phyloP scores from a whole-genome alignment of 2,888 invertebrate genomes.

The Hetaerina titia region DNA sequence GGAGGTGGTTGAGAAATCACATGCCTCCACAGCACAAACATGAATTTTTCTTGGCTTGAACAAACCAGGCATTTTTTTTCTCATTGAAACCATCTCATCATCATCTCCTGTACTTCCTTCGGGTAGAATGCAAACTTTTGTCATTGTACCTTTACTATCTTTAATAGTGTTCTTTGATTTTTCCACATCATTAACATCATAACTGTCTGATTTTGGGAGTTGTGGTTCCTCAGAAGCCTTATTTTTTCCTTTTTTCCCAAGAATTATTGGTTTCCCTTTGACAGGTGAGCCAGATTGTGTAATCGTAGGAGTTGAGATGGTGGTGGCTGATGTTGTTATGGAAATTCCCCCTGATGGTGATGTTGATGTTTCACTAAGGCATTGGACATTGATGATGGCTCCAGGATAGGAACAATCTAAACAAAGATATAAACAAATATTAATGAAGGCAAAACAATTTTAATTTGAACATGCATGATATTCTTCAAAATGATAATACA shows the following conservation, averaged over 20 bases:
- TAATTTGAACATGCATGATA: too few species aligned
- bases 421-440: not conserved
- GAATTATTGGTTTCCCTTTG: constrained; percentile 30
- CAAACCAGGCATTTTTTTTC: constrained; percentile 47
- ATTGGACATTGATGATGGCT: not conserved
- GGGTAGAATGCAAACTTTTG: not conserved
- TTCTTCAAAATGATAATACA: too few species aligned
- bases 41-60: constrained; percentile 71
- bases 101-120: constrained; percentile 30
- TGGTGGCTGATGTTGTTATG: not conserved
- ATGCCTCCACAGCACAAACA: constrained; percentile 73
- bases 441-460: not conserved
- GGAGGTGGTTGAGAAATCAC: constrained; percentile 73
- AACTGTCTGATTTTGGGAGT: not conserved
- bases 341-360: not conserved
- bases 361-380: not conserved
- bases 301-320: not conserved
- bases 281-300: not conserved
- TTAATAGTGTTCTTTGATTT: constrained; percentile 5
- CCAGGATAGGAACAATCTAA: constrained; percentile 11
- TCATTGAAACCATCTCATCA: constrained; percentile 34
- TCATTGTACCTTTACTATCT: not conserved
- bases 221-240: not conserved
- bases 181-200: not conserved
- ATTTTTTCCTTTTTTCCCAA: constrained; percentile 3